Conservation (phyloP, 2,797 vertebrate genomes). For the Holocentrus rufus region DNA sequence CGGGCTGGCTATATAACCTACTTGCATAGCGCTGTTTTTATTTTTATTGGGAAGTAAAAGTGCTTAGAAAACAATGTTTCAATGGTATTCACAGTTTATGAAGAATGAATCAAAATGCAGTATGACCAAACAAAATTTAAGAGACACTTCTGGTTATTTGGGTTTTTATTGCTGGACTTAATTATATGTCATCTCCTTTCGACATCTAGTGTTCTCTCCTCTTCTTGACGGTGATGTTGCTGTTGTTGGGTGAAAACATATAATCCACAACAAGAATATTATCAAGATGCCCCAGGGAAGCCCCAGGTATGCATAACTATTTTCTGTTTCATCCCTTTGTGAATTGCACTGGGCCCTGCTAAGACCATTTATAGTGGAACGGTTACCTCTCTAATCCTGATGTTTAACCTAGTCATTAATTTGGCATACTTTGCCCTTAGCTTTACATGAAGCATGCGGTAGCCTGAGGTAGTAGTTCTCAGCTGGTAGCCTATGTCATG, state of each 20-base stretch:
- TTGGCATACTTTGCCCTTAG: not conserved
- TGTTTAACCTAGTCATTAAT: not conserved
- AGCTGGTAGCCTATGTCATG: no score
- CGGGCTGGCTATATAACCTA: no score
- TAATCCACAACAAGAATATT: not conserved
- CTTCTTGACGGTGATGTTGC: slow-evolving; percentile 16
- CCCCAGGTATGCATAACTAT: slow-evolving; percentile 32
- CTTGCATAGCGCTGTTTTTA: no score
- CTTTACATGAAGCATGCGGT: not conserved
- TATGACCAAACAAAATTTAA: no score
- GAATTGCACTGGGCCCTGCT: not conserved
- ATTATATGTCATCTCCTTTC: not conserved
- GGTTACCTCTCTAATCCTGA: not conserved
- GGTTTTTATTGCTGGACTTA: not conserved
- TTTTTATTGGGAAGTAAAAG: no score
- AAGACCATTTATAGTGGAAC: not conserved
- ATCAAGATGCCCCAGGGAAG: not conserved
- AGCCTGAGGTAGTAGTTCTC: not conserved
- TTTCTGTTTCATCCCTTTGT: no score
- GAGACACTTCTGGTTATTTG: no score
- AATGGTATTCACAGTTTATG: no score
- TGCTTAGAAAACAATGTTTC: no score
- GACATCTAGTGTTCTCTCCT: slow-evolving; percentile 1
- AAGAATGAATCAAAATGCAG: no score
- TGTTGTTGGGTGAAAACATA: slow-evolving; percentile 8